Evolutionary conservation across 2,113 vertebrate species (phyloP), one percentile per base, ranked within the genome.

Genomic region (Ancistrus triradiatus): DNA sequence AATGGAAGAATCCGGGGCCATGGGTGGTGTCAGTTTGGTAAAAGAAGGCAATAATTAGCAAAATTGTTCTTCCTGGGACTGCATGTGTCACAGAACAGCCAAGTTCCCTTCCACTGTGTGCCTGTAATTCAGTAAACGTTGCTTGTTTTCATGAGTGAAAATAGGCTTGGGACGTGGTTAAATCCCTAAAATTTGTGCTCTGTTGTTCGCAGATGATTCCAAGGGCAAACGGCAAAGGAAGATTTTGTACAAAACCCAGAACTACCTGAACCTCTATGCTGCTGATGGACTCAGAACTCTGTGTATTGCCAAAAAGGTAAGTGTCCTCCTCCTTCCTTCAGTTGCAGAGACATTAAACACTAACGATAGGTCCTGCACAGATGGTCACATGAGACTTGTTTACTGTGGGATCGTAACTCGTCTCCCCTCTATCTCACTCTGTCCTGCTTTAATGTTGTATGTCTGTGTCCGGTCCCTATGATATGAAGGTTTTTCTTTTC

Each of bases 301-400:
- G n/a, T 99, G 95, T 80, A 97, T 99, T 9, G 96, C 96, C 46
- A 98, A 95, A 82, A 91, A 92, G 89, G 96, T 98, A 86, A 87
- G 40, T 24, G 43, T 42, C 37, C 47, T 14, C 18, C 2, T 18
- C 18, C 13, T 13, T 14, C 3, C 22, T 52, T 25, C 13, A 31
- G 31, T 14, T 48, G 33, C 40, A 15, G 17, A 35, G 4, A 18
- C 46, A 1, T 59, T 43, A 49, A n/a, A n/a, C 9, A 33, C 38
- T 4, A 3, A 42, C 21, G 17, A 3, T 25, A n/a, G 13, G 38
- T 66, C 59, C 47, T 74, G 57, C 25, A 60, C 63, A 46, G 56
- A 49, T 66, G 61, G 66, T 44, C 35, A 47, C 37, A 24, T 49
- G 61, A 56, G 21, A 53, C 13, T 47, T 53, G 71, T 69, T 66